Percentiles rank a stretch among this genome's conserved stretches.
phyloP scores from a whole-genome alignment of 2,888 invertebrate genomes.

The Tanytarsus gracilentus region DNA sequence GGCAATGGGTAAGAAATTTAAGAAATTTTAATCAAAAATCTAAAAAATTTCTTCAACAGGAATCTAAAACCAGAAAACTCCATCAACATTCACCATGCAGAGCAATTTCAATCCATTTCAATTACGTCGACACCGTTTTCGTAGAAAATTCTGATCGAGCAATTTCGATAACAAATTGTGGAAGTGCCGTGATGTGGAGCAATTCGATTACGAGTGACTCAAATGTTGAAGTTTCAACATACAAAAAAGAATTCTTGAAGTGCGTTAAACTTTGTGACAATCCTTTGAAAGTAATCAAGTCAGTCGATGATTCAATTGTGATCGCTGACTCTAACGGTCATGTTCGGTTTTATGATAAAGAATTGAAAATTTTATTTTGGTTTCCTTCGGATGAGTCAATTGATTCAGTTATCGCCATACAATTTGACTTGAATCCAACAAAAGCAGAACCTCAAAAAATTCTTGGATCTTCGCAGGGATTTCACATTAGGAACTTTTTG shows the following conservation, averaged over 20 bases:
- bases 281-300: conserved; percentile 45
- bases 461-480: no score
- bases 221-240: not conserved
- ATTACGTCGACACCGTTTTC: conserved; percentile 47
- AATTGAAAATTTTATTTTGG: conserved; percentile 51
- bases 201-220: conserved; percentile 40
- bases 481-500: not conserved
- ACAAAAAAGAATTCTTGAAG: conserved; percentile 19
- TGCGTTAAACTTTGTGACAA: conserved; percentile 32
- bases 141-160: conserved; percentile 45
- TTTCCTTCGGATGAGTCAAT: conserved; percentile 35
- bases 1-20: conserved; percentile 27
- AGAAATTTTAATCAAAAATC: not conserved
- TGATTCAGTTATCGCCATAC: conserved; percentile 5
- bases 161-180: conserved; percentile 46
- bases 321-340: conserved; percentile 49
- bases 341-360: conserved; percentile 51
- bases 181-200: conserved; percentile 47
- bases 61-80: not conserved
- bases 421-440: conserved; percentile 1
- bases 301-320: conserved; percentile 49
- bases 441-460: not conserved
- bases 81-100: conserved; percentile 29
- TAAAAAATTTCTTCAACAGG: not conserved
- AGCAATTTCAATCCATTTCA: conserved; percentile 39